phyloP scores from a whole-genome alignment of 1,140 invertebrate species.

The Tyrophagus putrescentiae region DNA sequence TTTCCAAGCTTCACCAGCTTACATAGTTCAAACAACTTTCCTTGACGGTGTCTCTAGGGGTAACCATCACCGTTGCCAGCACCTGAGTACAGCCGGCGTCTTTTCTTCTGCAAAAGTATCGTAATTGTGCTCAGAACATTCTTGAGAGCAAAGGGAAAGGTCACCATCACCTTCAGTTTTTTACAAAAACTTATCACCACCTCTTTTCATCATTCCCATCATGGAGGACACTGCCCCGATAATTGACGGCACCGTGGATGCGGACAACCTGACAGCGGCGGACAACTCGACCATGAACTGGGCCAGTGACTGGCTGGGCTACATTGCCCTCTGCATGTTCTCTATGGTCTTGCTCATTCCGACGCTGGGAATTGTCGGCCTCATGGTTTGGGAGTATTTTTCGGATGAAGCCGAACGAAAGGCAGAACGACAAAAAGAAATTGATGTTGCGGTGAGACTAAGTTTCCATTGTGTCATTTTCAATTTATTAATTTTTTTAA shows the following conservation, averaged over 20 bases:
- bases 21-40: too few relatives aligned
- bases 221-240: too few relatives aligned
- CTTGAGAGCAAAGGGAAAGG: too few relatives aligned
- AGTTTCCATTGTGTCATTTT: neutral
- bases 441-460: slow-evolving; percentile 18
- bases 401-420: slow-evolving; percentile 18
- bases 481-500: neutral
- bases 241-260: neutral
- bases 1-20: too few relatives aligned
- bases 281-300: slow-evolving; percentile 9
- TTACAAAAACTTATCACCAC: too few relatives aligned
- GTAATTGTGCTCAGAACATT: too few relatives aligned
- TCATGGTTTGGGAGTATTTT: slow-evolving; percentile 21
- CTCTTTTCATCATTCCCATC: too few relatives aligned
- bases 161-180: too few relatives aligned
- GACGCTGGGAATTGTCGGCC: slow-evolving; percentile 16
- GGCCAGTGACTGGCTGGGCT: slow-evolving; percentile 18
- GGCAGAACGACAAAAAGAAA: slow-evolving; percentile 20
- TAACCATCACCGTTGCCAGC: too few relatives aligned
- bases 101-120: too few relatives aligned
- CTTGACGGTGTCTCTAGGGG: too few relatives aligned
- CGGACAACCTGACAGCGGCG: neutral
- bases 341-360: slow-evolving; percentile 14
- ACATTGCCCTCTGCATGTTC: slow-evolving; percentile 17
- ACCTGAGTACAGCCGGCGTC: too few relatives aligned